phyloP scores from a whole-genome alignment of 2,888 invertebrate genomes.

The Leptinotarsa rubiginosa region DNA sequence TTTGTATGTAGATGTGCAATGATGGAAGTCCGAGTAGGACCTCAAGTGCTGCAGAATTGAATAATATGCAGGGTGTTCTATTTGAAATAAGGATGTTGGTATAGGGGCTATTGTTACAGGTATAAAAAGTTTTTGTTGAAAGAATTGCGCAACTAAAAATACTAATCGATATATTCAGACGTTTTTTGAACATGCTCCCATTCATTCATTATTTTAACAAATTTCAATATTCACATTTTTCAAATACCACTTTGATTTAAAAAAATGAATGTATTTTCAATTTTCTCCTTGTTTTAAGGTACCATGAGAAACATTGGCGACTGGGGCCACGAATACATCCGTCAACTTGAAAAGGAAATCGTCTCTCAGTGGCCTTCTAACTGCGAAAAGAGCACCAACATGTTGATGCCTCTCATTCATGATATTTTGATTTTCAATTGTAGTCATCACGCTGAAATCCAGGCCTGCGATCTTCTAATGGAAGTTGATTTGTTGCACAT shows the following conservation, averaged over 20 bases:
- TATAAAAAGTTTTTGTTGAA: too few relatives aligned
- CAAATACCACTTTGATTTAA: background rate
- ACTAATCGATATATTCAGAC: too few relatives aligned
- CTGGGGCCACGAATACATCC: constrained; percentile 99
- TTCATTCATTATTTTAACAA: too few relatives aligned
- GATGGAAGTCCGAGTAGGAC: too few relatives aligned
- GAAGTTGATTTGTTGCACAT: constrained; percentile 89
- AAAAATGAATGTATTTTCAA: background rate
- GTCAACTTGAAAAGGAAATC: constrained; percentile 91
- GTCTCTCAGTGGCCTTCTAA: constrained; percentile 81
- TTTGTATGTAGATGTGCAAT: too few relatives aligned
- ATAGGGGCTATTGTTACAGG: too few relatives aligned
- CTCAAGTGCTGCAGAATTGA: too few relatives aligned
- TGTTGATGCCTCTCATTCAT: constrained; percentile 81
- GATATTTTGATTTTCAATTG: constrained; percentile 95
- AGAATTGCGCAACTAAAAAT: too few relatives aligned
- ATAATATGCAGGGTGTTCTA: too few relatives aligned
- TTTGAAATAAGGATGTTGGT: too few relatives aligned
- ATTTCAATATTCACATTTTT: too few relatives aligned
- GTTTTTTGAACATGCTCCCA: too few relatives aligned
- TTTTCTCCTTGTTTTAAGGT: constrained; percentile 65
- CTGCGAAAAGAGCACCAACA: constrained; percentile 67
- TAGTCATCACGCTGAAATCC: constrained; percentile 98
- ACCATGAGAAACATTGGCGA: constrained; percentile 89
- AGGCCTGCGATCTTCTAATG: constrained; percentile 97